Evolutionary conservation across 1,140 invertebrate species (phyloP), one percentile per base, ranked within the genome.

Genomic region (Aphis gossypii): DNA sequence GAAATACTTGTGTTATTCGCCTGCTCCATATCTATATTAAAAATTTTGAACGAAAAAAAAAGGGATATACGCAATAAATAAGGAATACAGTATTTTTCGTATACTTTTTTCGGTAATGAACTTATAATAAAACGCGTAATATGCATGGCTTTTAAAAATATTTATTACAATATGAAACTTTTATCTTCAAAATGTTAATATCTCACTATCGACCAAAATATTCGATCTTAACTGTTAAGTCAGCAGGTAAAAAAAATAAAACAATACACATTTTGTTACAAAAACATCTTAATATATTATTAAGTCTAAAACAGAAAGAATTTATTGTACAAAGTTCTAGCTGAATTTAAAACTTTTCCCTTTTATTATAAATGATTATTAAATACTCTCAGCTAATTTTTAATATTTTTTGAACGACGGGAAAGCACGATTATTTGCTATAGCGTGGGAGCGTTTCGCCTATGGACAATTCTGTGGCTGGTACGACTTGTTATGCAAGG

Each of bases 401-500:
- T 9, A 54, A 56, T 44, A 90, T 44, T 60, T 60, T 44, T 44
- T 46, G 14, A 90, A 68, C 14, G 23, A n/a, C 41, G 25, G 41
- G 38, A 44, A 90, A 90, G 25, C 56, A 90, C 89, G 89, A 89
- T 68, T 90, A 89, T 68, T 90, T 21, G 38, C 54, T 38, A 68
- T 60, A 90, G 38, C 89, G 89, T 90, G 89, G 51, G 54, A 90
- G 89, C 89, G 38, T 44, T 60, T 60, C 0, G 51, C 38, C 35
- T 41, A 41, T 60, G 23, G 23, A 90, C 51, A 60, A 60, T 60
- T 60, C 88, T 90, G 88, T 35, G 88, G 38, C 88, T 90, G 51
- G 88, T 90, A 90, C 88, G 88, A 60, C 88, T 90, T 56, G 88
- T 90, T 30, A 35, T 60, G 51, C 60, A 60, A 41, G 38, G 35